A percentile compares a stretch with the other conserved stretches of the same genome.
Conservation (phyloP, 2,888 invertebrate species). For the Agrilus mali region DNA sequence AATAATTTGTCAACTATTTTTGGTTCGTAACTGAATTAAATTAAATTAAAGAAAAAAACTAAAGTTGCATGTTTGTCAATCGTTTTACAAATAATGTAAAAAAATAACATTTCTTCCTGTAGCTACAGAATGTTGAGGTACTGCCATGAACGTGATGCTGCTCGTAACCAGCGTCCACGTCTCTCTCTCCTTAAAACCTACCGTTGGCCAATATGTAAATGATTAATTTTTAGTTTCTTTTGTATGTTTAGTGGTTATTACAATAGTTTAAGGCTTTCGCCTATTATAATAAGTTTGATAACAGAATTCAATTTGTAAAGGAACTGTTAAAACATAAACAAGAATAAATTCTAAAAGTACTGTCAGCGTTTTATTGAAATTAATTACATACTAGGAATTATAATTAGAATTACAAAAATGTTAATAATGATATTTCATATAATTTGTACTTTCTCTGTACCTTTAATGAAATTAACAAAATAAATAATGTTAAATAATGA, state of each 20-base stretch:
- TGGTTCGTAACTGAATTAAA: no score
- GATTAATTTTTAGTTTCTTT: conserved; percentile 20
- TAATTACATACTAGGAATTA: not conserved
- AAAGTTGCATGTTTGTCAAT: conserved; percentile 4
- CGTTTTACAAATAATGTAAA: conserved; percentile 13
- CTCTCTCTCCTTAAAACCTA: conserved; percentile 24
- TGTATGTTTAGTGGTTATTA: conserved; percentile 23
- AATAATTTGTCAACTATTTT: no score
- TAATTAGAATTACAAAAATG: no score
- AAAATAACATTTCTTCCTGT: conserved; percentile 14
- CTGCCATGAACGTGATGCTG: conserved; percentile 13
- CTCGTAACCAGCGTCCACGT: conserved; percentile 5
- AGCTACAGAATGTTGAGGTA: conserved; percentile 16
- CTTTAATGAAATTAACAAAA: no score
- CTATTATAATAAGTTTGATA: conserved; percentile 25
- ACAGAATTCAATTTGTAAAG: conserved; percentile 27
- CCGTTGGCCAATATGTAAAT: conserved; percentile 20
- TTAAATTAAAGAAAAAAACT: no score
- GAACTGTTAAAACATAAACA: conserved; percentile 26
- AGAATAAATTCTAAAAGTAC: conserved; percentile 16
- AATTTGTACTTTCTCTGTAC: no score
- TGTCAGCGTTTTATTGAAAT: not conserved
- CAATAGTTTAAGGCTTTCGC: conserved; percentile 22
- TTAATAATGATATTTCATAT: no score
- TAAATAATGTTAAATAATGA: no score